phyloP scores from a whole-genome alignment of 2,888 invertebrate species.

The Folsomia manolachei region DNA sequence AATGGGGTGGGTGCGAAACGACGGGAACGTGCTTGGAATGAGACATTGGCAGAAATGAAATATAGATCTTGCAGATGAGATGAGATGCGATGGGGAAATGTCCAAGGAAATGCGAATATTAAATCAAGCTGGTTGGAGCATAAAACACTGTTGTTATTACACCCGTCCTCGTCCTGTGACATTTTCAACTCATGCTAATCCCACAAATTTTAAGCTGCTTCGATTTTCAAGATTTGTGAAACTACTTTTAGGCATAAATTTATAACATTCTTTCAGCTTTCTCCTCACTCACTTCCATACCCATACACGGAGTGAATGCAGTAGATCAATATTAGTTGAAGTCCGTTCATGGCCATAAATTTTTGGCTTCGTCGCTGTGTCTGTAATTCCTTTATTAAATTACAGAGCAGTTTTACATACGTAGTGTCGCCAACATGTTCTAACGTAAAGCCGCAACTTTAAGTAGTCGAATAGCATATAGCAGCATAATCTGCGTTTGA shows the following conservation, averaged over 20 bases:
- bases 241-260: neutral
- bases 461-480: neutral
- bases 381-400: conserved; percentile 7
- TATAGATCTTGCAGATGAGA: neutral
- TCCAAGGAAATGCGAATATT: neutral
- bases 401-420: neutral
- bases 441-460: too few relatives aligned
- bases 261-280: too few relatives aligned
- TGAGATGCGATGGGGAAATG: neutral
- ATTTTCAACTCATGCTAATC: neutral
- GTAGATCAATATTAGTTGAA: too few relatives aligned
- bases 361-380: neutral
- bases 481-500: neutral
- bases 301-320: too few relatives aligned
- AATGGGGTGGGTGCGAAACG: neutral
- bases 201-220: neutral
- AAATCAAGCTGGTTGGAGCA: neutral
- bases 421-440: too few relatives aligned
- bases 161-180: neutral
- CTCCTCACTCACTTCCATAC: too few relatives aligned
- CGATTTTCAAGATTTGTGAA: neutral
- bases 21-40: conserved; percentile 3
- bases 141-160: neutral
- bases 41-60: neutral
- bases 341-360: conserved; percentile 3